These are phyloP conservation scores for Dastarcus helophoroides DNA, from an alignment of 2,888 invertebrate genomes.

Conservation along the genomic window DNA sequence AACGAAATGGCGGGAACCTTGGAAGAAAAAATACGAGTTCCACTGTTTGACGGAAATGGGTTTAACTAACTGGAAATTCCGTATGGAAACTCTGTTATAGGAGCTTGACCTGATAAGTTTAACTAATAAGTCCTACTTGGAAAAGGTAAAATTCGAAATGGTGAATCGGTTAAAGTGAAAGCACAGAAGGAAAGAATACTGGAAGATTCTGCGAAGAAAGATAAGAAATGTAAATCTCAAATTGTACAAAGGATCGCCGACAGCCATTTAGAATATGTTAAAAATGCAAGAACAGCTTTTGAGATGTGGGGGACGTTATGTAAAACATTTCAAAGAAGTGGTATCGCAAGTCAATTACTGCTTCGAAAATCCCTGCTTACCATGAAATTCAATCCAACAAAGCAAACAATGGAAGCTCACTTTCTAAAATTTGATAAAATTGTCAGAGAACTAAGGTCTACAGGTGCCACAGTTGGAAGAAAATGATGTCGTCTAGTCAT, in stretches of 20 bases:
- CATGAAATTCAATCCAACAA: slow-evolving; percentile 15
- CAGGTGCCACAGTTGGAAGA: slow-evolving; percentile 16
- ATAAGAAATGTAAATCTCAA: slow-evolving; percentile 17
- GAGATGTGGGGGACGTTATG: slow-evolving; percentile 19
- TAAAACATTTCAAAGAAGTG: slow-evolving; percentile 17
- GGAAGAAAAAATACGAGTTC: slow-evolving; percentile 10
- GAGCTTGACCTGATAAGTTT: slow-evolving; percentile 12
- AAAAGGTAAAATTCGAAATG: no score
- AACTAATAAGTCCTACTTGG: no score
- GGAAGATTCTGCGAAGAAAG: slow-evolving; percentile 10
- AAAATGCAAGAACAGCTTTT: slow-evolving; percentile 17
- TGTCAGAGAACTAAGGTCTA: slow-evolving; percentile 15
- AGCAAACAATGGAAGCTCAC: slow-evolving; percentile 15
- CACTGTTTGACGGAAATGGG: slow-evolving; percentile 13
- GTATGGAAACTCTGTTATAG: slow-evolving; percentile 13
- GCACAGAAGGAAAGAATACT: slow-evolving; percentile 13
- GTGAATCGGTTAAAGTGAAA: no score
- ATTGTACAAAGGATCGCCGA: slow-evolving; percentile 19
- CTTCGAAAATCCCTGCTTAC: slow-evolving; percentile 17
- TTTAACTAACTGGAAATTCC: slow-evolving; percentile 14
- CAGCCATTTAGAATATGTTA: slow-evolving; percentile 18
- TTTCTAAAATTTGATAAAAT: slow-evolving; percentile 20
- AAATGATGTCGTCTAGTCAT: no score
- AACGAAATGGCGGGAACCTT: no score
- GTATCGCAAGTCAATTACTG: slow-evolving; percentile 17